Conservation (phyloP, 2,888 invertebrate genomes). For the Ctenicera cuprea region DNA sequence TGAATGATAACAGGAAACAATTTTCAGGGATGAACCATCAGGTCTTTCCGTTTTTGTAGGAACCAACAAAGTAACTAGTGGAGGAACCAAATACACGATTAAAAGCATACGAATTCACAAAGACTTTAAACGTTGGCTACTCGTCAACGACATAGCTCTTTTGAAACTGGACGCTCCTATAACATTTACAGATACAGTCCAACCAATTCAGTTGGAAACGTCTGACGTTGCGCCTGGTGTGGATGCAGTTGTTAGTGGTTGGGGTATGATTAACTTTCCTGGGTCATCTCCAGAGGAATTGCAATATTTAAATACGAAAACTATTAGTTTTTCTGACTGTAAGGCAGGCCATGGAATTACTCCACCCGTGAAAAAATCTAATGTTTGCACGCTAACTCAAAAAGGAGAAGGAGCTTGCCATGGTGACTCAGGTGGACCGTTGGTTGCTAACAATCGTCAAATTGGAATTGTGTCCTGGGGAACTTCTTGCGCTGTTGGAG, state of each 20-base stretch:
- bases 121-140: not conserved
- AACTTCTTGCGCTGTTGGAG: slow-evolving; percentile 73
- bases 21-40: not conserved
- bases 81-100: not conserved
- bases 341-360: slow-evolving; percentile 48
- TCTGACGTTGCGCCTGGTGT: slow-evolving; percentile 38
- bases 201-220: slow-evolving; percentile 44
- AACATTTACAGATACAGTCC: slow-evolving; percentile 41
- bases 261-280: slow-evolving; percentile 39
- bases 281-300: slow-evolving; percentile 73
- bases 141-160: slow-evolving; percentile 57
- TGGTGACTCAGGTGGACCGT: slow-evolving; percentile 76
- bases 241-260: slow-evolving; percentile 46
- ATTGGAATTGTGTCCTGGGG: slow-evolving; percentile 75
- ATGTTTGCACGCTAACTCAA: slow-evolving; percentile 78
- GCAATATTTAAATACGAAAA: slow-evolving; percentile 74
- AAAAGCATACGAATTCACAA: not conserved
- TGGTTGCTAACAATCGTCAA: slow-evolving; percentile 67
- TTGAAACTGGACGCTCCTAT: slow-evolving; percentile 51
- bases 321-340: slow-evolving; percentile 74
- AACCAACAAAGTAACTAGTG: not conserved
- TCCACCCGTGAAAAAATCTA: slow-evolving; percentile 55
- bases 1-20: no score
- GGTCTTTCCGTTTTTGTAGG: not conserved
- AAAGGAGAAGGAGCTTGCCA: slow-evolving; percentile 70